These are phyloP conservation scores for Andrena praecox DNA, from an alignment of 2,888 invertebrate species.

Conservation along the genomic window DNA sequence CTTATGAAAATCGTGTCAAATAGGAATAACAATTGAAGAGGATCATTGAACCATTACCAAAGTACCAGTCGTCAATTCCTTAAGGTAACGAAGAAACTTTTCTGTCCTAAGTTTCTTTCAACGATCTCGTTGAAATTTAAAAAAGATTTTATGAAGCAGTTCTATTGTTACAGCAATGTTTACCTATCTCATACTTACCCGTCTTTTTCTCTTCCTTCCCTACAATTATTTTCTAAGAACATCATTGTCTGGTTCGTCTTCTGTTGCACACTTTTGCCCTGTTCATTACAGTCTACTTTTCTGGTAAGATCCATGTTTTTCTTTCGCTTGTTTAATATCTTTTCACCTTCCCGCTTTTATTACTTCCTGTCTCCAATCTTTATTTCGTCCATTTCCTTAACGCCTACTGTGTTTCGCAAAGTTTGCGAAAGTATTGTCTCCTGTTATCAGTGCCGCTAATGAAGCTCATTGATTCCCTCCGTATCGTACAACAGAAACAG, in stretches of 20 bases:
- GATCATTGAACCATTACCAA: constrained; percentile 44
- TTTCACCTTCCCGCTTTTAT: not conserved
- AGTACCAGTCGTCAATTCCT: constrained; percentile 51
- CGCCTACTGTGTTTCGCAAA: not conserved
- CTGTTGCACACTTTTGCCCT: not conserved
- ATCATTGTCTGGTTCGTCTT: not conserved
- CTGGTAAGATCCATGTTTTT: not conserved
- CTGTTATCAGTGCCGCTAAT: not conserved
- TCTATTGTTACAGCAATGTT: constrained; percentile 54
- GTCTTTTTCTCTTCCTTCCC: not conserved
- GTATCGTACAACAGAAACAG: no score
- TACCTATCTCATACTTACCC: not conserved
- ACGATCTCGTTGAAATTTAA: constrained; percentile 42
- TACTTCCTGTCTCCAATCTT: not conserved
- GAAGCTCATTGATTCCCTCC: not conserved
- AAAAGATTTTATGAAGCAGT: constrained; percentile 62
- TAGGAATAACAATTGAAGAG: not conserved
- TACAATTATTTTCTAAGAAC: not conserved
- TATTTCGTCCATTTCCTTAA: not conserved
- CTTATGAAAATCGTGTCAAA: not conserved
- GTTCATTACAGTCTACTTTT: constrained; percentile 3
- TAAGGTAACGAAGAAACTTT: constrained; percentile 10
- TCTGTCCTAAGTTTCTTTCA: constrained; percentile 50
- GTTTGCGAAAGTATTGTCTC: not conserved
- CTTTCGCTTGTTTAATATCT: not conserved